These are phyloP conservation scores for Aramus guarauna DNA, from an alignment of 2,113 vertebrate genomes.

Conservation along the genomic window DNA sequence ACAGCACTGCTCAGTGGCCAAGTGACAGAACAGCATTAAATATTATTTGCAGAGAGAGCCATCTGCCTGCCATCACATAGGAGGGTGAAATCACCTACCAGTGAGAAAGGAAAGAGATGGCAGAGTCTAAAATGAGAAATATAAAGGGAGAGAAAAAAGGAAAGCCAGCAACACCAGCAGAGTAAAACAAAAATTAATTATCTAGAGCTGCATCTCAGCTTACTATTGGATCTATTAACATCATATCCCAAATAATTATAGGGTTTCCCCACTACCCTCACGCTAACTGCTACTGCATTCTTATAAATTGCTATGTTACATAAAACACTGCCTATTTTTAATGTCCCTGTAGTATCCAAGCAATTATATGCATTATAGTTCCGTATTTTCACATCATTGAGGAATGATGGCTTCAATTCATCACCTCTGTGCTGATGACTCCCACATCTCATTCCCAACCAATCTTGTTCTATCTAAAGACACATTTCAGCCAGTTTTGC, in stretches of 20 bases:
- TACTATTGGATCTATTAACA: slow-evolving; percentile 33
- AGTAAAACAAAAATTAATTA: not conserved
- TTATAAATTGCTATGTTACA: slow-evolving; percentile 43
- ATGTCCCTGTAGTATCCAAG: slow-evolving; percentile 6
- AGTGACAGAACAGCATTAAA: slow-evolving; percentile 18
- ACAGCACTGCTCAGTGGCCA: slow-evolving; percentile 31
- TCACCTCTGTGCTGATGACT: slow-evolving; percentile 45
- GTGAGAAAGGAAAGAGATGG: not conserved
- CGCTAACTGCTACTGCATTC: not conserved
- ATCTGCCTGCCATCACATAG: slow-evolving; percentile 23
- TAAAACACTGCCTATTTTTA: slow-evolving; percentile 39
- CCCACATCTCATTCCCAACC: slow-evolving; percentile 10
- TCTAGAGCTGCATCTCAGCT: not conserved
- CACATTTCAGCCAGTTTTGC: slow-evolving; percentile 25
- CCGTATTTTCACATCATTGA: slow-evolving; percentile 36
- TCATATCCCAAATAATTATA: slow-evolving; percentile 38
- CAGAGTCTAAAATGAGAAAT: not conserved
- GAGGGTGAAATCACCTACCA: not conserved
- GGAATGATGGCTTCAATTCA: slow-evolving; percentile 48
- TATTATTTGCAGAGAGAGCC: slow-evolving; percentile 28
- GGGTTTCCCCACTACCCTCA: not conserved
- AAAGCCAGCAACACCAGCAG: not conserved
- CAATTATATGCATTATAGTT: slow-evolving; percentile 34
- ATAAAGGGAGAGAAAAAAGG: not conserved
- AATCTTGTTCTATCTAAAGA: not conserved